These are phyloP conservation scores for Cactoblastis cactorum DNA, from an alignment of 2,888 invertebrate genomes.

Conservation along the genomic window DNA sequence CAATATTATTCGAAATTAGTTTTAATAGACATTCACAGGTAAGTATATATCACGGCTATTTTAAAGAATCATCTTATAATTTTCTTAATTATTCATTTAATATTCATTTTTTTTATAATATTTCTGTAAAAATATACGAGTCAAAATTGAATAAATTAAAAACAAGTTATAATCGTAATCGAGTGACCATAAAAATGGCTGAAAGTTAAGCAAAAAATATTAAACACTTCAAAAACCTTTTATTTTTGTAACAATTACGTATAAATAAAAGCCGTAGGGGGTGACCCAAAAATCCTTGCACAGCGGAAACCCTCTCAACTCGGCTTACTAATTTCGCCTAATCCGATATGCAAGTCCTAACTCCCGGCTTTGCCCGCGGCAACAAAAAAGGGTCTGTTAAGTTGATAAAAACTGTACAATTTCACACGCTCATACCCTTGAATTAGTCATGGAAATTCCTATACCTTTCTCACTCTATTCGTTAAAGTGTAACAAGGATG, in stretches of 20 bases:
- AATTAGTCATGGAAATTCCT: slow-evolving; percentile 57
- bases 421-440: slow-evolving; percentile 64
- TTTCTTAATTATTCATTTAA: too few relatives aligned
- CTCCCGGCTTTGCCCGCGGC: slow-evolving; percentile 61
- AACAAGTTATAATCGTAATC: too few relatives aligned
- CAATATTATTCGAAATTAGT: too few relatives aligned
- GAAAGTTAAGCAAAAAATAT: not conserved
- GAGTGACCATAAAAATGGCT: too few relatives aligned
- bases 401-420: slow-evolving; percentile 68
- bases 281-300: slow-evolving; percentile 5
- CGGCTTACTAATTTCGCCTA: slow-evolving; percentile 75
- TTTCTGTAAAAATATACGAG: too few relatives aligned
- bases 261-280: slow-evolving; percentile 2
- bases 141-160: too few relatives aligned
- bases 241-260: slow-evolving; percentile 12
- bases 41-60: too few relatives aligned
- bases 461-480: slow-evolving; percentile 33
- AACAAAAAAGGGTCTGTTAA: slow-evolving; percentile 69
- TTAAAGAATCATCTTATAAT: too few relatives aligned
- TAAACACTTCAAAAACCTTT: not conserved
- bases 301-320: slow-evolving; percentile 49
- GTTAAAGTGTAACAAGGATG: slow-evolving; percentile 30
- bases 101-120: too few relatives aligned
- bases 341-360: slow-evolving; percentile 77
- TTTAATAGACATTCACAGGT: too few relatives aligned